A percentile compares a stretch with the other conserved stretches of the same genome.
These are phyloP conservation scores for Panthera tigris DNA, from an alignment of 2,113 vertebrate species.

Conservation along the genomic window DNA sequence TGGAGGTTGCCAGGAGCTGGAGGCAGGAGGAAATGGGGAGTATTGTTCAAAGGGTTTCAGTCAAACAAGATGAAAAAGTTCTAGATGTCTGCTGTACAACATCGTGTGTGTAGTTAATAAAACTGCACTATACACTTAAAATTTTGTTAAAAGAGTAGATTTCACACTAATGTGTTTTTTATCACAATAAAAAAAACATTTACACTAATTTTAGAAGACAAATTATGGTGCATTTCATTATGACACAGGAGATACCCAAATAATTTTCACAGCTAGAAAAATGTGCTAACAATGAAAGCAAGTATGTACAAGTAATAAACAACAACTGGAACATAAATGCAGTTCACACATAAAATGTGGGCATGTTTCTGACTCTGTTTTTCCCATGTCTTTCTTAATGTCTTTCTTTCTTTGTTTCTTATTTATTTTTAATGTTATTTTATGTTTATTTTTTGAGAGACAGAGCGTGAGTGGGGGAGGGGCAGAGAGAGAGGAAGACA, in stretches of 20 bases:
- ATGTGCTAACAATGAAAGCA: neutral
- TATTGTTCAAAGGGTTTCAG: neutral
- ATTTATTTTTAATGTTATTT: neutral
- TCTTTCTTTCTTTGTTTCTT: neutral
- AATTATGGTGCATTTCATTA: neutral
- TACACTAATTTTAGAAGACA: neutral
- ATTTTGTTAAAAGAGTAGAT: neutral
- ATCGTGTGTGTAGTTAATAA: neutral
- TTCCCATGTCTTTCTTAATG: neutral
- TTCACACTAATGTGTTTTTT: neutral
- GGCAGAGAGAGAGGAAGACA: too few relatives aligned
- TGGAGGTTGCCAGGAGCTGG: neutral
- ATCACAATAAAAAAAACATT: neutral
- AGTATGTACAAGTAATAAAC: neutral
- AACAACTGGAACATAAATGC: neutral
- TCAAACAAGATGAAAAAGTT: neutral
- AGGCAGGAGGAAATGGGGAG: neutral
- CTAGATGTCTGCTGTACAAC: neutral
- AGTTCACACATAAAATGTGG: neutral
- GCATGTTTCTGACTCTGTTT: neutral
- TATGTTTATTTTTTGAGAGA: too few relatives aligned
- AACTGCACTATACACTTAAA: neutral
- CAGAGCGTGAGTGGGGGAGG: too few relatives aligned
- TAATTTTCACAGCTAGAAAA: constrained; percentile 26
- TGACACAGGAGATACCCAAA: neutral